A percentile compares a stretch with the other conserved stretches of the same genome.
These are phyloP conservation scores for Panagrolaimus sp. DNA, from an alignment of 1,140 invertebrate species.

Conservation along the genomic window DNA sequence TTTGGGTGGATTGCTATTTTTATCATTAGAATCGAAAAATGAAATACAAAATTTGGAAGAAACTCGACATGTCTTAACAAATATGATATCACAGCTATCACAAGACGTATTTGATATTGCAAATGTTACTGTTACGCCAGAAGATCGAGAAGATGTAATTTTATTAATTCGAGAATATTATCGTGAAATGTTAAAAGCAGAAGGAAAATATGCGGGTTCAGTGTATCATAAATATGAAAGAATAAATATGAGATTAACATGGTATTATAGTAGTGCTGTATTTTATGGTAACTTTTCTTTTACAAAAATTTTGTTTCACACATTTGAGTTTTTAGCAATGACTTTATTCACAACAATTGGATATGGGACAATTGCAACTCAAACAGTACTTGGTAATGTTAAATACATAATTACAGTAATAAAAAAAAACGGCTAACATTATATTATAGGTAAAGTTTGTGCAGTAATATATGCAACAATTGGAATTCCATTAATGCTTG, in stretches of 20 bases:
- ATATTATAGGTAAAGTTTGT: neutral
- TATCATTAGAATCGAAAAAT: slow-evolving; percentile 5
- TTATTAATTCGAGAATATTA: slow-evolving; percentile 4
- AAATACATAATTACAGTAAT: too few species aligned
- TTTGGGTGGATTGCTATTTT: slow-evolving; percentile 2
- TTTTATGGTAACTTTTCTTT: neutral
- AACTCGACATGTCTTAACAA: neutral
- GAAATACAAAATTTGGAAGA: slow-evolving; percentile 5
- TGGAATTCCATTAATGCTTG: slow-evolving; percentile 15
- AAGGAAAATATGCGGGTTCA: slow-evolving; percentile 7
- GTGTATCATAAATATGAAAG: slow-evolving; percentile 14
- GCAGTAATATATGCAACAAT: neutral
- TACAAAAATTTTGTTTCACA: neutral
- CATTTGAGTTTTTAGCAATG: slow-evolving; percentile 10
- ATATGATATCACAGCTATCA: neutral
- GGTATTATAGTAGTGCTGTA: slow-evolving; percentile 6
- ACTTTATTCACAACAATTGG: slow-evolving; percentile 15
- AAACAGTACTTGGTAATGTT: neutral
- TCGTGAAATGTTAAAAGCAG: slow-evolving; percentile 6
- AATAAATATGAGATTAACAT: slow-evolving; percentile 10
- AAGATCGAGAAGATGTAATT: neutral
- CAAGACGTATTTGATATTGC: neutral
- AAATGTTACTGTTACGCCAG: slow-evolving; percentile 3
- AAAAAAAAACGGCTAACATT: too few species aligned
- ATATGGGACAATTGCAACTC: neutral